Conservation (phyloP, 2,888 invertebrate genomes). For the Tipula lateralis region DNA sequence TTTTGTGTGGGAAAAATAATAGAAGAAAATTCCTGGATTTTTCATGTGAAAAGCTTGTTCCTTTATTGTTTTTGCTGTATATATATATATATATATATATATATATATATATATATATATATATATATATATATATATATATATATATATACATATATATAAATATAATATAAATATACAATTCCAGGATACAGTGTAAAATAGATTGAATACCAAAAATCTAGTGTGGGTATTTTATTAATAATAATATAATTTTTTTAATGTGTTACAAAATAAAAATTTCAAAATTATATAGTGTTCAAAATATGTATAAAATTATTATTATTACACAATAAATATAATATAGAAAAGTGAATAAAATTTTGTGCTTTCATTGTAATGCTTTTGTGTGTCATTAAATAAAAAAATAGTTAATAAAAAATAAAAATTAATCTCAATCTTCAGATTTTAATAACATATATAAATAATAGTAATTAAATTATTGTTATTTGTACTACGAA, state of each 20-base stretch:
- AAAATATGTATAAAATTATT: not conserved
- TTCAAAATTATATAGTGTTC: not conserved
- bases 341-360: not conserved
- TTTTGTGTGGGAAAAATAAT: not conserved
- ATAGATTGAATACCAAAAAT: not conserved
- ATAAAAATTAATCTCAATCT: not conserved
- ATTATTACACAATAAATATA: not conserved
- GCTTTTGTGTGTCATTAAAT: not conserved
- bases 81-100: not conserved
- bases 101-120: too few relatives aligned
- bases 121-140: too few relatives aligned
- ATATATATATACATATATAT: too few relatives aligned
- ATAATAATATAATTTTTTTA: not conserved
- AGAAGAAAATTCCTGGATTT: conserved; percentile 1
- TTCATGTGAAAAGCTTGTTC: not conserved
- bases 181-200: not conserved
- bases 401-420: not conserved
- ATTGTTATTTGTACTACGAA: not conserved
- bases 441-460: not conserved
- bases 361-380: not conserved
- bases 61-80: not conserved
- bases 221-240: not conserved
- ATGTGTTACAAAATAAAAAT: not conserved
- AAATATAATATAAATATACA: not conserved
- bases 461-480: not conserved